These are phyloP conservation scores for Azemiops feae DNA, from an alignment of 2,113 vertebrate species.

Conservation along the genomic window DNA sequence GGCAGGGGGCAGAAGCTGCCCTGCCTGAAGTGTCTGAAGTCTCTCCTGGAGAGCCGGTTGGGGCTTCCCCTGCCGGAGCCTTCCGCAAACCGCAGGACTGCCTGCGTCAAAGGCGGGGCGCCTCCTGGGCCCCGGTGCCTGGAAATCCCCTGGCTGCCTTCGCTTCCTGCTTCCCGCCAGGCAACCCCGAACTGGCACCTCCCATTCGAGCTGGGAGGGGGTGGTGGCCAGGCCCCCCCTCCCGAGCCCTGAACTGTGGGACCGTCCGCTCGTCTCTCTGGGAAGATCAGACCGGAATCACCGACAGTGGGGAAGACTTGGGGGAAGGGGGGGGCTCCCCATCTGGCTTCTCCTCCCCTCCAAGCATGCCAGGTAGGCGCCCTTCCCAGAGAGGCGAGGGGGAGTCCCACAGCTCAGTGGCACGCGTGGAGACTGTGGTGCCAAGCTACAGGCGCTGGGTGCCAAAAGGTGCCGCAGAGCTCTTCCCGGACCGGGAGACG, in stretches of 20 bases:
- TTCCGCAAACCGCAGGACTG: background rate
- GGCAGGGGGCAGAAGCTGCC: fast-evolving
- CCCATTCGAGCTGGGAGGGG: no score
- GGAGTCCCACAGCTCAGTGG: background rate
- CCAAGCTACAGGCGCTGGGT: background rate
- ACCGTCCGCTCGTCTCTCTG: background rate
- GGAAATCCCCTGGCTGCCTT: background rate
- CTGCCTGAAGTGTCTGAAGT: no score
- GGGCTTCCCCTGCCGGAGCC: background rate
- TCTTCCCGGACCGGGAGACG: no score
- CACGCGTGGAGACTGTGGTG: background rate
- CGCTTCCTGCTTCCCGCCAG: background rate
- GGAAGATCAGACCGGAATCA: background rate
- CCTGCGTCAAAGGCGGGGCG: background rate
- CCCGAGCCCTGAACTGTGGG: background rate
- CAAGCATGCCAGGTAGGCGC: background rate
- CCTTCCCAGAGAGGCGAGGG: background rate
- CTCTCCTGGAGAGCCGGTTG: background rate
- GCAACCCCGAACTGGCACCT: background rate
- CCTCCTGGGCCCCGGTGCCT: fast-evolving
- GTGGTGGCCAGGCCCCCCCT: background rate
- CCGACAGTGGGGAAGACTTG: no score
- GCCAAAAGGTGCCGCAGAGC: no score
- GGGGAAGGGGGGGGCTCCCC: background rate
- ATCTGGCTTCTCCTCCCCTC: background rate